Percentiles rank a stretch among this genome's conserved stretches.
These are phyloP conservation scores for Drosophila parthenogenetica DNA, from an alignment of 2,888 invertebrate species.

Conservation along the genomic window DNA sequence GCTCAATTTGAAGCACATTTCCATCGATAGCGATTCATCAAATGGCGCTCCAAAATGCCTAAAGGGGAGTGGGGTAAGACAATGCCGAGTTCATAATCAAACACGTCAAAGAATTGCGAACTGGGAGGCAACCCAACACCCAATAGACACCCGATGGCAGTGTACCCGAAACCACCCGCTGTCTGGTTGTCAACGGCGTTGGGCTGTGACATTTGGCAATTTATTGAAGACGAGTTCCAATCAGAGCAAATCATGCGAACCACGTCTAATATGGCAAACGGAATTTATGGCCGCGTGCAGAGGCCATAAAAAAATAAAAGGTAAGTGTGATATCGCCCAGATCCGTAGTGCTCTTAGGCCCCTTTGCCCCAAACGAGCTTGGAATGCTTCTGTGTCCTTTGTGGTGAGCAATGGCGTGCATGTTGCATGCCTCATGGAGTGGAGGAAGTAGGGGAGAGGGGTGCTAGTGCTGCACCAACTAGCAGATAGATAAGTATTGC, in stretches of 20 bases:
- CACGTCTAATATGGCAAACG: constrained; percentile 65
- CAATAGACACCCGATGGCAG: not conserved
- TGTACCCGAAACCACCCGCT: not conserved
- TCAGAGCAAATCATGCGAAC: constrained; percentile 78
- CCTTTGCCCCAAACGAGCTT: constrained; percentile 15
- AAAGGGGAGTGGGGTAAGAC: not conserved
- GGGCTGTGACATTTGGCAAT: constrained; percentile 77
- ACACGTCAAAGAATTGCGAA: constrained; percentile 66
- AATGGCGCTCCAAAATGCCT: constrained; percentile 27
- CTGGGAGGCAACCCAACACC: not conserved
- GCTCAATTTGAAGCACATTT: constrained; percentile 39
- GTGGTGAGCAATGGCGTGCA: constrained; percentile 69
- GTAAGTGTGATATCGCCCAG: constrained; percentile 77
- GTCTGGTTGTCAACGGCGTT: constrained; percentile 52
- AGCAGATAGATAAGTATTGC: constrained; percentile 64
- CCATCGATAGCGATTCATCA: constrained; percentile 42
- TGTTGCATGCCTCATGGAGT: constrained; percentile 50
- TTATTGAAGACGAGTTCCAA: constrained; percentile 79
- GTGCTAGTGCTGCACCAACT: constrained; percentile 5
- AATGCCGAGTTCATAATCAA: constrained; percentile 54
- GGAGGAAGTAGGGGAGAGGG: constrained; percentile 6
- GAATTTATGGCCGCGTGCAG: constrained; percentile 72
- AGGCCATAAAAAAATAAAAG: constrained; percentile 76
- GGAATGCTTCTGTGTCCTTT: constrained; percentile 74
- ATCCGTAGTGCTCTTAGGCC: constrained; percentile 13